These are phyloP conservation scores for Drosophila acutilabella DNA, from an alignment of 2,888 invertebrate species.

Conservation along the genomic window DNA sequence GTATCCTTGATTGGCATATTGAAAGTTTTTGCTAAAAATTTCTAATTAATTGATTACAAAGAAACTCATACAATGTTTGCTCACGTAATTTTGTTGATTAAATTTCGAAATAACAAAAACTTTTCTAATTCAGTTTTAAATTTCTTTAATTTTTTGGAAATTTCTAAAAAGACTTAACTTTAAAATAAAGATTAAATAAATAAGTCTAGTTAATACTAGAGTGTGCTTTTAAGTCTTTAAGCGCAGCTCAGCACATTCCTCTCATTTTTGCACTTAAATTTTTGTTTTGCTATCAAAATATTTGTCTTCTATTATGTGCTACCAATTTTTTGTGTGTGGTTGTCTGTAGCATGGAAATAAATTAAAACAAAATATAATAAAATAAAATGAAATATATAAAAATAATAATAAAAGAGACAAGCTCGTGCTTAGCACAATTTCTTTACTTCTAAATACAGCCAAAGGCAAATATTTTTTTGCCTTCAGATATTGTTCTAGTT, in stretches of 20 bases:
- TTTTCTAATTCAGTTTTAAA: too few species aligned
- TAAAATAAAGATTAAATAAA: too few species aligned
- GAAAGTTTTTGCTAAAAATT: background rate
- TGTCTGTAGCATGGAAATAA: conserved; percentile 31
- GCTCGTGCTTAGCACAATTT: conserved; percentile 9
- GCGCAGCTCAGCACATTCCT: background rate
- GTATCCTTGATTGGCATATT: background rate
- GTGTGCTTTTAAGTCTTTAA: background rate
- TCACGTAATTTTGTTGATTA: too few species aligned
- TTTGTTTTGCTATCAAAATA: conserved; percentile 27
- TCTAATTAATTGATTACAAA: conserved; percentile 3
- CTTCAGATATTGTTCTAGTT: conserved; percentile 18
- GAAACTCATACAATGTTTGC: background rate
- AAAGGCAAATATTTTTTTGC: conserved; percentile 18
- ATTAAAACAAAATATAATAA: conserved; percentile 40
- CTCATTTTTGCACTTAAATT: background rate
- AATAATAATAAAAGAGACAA: conserved; percentile 21
- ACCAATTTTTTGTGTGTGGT: conserved; percentile 12
- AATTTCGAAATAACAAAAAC: too few species aligned
- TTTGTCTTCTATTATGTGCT: conserved; percentile 33
- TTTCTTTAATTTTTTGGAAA: too few species aligned
- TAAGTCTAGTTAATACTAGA: too few species aligned
- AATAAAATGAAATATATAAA: conserved; percentile 14
- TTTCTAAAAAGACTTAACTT: too few species aligned
- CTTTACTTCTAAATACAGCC: conserved; percentile 23